phyloP scores from a whole-genome alignment of 2,113 vertebrate genomes.

The Regulus satrapa region DNA sequence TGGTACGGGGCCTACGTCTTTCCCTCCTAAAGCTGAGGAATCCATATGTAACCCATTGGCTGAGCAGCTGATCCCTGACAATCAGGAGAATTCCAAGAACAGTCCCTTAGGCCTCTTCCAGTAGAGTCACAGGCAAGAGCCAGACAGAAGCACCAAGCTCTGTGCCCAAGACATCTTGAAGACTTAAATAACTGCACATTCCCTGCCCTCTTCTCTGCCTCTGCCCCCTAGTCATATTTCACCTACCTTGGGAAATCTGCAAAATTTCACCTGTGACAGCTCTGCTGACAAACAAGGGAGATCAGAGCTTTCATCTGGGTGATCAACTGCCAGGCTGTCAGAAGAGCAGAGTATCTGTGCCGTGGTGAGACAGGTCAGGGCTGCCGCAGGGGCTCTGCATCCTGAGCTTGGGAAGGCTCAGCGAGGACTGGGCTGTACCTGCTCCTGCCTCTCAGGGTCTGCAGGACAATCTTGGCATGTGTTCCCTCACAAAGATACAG shows the following conservation, averaged over 20 bases:
- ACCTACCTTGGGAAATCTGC: constrained; percentile 48
- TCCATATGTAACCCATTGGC: background rate
- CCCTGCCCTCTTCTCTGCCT: background rate
- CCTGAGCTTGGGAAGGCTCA: constrained; percentile 20
- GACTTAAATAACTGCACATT: background rate
- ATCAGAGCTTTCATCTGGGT: constrained; percentile 51
- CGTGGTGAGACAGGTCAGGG: constrained; percentile 12
- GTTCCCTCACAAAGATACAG: background rate
- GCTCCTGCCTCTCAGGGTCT: background rate
- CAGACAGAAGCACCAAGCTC: background rate
- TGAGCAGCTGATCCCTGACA: background rate
- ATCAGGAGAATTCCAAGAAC: background rate
- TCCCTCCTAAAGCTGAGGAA: background rate
- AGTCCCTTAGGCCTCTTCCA: background rate
- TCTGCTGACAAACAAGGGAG: constrained; percentile 12
- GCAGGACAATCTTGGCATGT: background rate
- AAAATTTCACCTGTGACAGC: constrained; percentile 60
- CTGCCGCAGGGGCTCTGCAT: background rate
- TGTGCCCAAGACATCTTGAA: background rate
- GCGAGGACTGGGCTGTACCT: background rate
- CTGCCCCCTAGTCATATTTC: constrained; percentile 38
- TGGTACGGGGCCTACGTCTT: background rate
- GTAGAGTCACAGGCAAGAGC: background rate
- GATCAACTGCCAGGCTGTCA: constrained; percentile 60
- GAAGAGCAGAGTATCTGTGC: background rate